These are phyloP conservation scores for Chrysogorgia sp. DNA, from an alignment of 92 coral and sea anemone genomes.

Conservation along the genomic window DNA sequence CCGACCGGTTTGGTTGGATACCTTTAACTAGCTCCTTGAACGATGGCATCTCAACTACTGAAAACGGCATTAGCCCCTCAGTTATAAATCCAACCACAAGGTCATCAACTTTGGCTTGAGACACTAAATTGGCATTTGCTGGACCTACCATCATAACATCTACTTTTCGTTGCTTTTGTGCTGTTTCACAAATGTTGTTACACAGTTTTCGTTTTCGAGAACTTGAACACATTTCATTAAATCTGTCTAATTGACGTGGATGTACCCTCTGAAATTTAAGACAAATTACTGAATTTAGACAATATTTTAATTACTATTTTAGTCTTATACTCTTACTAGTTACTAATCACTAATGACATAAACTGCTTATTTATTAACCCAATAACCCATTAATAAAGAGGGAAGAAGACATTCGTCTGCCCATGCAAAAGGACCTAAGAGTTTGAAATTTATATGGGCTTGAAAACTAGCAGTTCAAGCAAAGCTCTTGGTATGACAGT, in stretches of 20 bases:
- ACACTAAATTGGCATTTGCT: slow-evolving; percentile 10
- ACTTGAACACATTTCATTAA: neutral
- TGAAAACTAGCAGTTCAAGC: no score
- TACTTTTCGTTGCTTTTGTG: neutral
- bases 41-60: slow-evolving; percentile 4
- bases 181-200: neutral
- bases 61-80: slow-evolving; percentile 20
- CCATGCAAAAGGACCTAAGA: no score
- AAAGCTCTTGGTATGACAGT: no score
- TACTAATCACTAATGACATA: no score
- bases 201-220: neutral
- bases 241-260: neutral
- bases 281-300: neutral
- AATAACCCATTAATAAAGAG: no score
- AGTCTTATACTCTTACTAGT: no score
- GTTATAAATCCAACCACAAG: neutral
- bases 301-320: no score
- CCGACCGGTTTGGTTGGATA: slow-evolving; percentile 17
- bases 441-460: no score
- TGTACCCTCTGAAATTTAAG: slow-evolving; percentile 2
- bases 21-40: slow-evolving; percentile 7
- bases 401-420: no score
- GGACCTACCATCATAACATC: slow-evolving; percentile 5
- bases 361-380: no score
- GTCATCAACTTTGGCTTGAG: slow-evolving; percentile 22